Evolutionary conservation across 2,888 invertebrate species (phyloP).

Genomic region (Augiades crinisus): DNA sequence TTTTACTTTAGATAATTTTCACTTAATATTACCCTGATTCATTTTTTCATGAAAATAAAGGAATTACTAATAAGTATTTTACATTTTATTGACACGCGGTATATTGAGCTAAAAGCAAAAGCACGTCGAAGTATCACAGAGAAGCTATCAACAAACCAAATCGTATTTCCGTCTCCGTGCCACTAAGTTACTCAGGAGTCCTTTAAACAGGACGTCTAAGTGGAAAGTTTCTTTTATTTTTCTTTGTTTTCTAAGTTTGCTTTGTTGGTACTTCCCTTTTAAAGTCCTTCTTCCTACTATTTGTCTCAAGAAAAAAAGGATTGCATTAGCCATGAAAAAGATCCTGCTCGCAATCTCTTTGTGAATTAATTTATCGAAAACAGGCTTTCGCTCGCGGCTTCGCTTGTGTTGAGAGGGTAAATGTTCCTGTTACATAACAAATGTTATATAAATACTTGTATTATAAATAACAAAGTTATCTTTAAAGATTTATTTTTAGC

Average conservation of each 20-base stretch:
- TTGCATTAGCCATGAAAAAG: not conserved
- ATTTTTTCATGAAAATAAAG: no score
- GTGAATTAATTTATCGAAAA: not conserved
- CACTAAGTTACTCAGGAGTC: slow-evolving; percentile 17
- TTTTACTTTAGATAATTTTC: no score
- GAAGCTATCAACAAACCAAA: not conserved
- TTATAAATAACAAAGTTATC: no score
- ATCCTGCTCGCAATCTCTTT: not conserved
- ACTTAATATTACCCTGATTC: no score
- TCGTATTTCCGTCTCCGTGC: slow-evolving; percentile 7
- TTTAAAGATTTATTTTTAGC: no score
- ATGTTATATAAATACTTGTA: no score
- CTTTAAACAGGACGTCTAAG: slow-evolving; percentile 17
- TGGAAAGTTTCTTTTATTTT: slow-evolving; percentile 22
- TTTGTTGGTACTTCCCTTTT: slow-evolving; percentile 20
- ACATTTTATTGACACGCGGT: no score
- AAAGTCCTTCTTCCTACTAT: slow-evolving; percentile 17
- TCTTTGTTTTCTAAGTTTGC: slow-evolving; percentile 19
- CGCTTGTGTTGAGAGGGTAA: no score
- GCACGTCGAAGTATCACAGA: not conserved
- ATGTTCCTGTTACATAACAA: no score
- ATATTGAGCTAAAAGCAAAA: no score
- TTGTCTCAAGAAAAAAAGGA: slow-evolving; percentile 3
- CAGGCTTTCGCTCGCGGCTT: no score
- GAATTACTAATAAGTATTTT: no score